Evolutionary conservation across 2,113 vertebrate species (phyloP).

Genomic region (Amphiprion percula): DNA sequence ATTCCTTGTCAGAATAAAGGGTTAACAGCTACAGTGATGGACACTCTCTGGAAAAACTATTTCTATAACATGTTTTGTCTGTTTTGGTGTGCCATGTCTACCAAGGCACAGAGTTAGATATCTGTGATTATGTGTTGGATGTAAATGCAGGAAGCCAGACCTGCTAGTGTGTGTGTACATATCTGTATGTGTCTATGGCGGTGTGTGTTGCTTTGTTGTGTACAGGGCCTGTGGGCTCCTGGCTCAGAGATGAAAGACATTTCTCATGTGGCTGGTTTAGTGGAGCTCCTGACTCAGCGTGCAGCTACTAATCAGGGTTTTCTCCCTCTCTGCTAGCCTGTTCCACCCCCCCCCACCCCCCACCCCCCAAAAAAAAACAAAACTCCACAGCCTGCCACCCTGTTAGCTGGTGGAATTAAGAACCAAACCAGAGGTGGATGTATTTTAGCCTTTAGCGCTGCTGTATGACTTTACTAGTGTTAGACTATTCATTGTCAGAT

Average conservation of each 20-base stretch:
- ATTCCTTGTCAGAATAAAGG: conserved; percentile 25
- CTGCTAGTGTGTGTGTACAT: conserved; percentile 8
- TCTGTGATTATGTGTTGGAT: conserved; percentile 52
- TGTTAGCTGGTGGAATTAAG: conserved; percentile 10
- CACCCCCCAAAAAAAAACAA: no score
- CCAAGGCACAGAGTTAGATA: neutral
- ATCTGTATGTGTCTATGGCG: conserved; percentile 43
- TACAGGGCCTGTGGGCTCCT: conserved; percentile 66
- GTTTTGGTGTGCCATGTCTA: conserved; percentile 25
- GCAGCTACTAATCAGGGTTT: conserved; percentile 72
- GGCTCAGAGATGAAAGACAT: conserved; percentile 74
- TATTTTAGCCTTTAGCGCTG: neutral
- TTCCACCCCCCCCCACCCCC: neutral
- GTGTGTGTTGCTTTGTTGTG: conserved; percentile 68
- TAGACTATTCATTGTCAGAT: neutral
- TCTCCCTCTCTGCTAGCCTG: conserved; percentile 43
- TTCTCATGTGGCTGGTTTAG: conserved; percentile 74
- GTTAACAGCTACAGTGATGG: conserved; percentile 15
- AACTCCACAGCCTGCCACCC: conserved; percentile 7
- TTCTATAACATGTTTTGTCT: conserved; percentile 6
- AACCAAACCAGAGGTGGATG: conserved; percentile 6
- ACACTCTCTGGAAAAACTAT: conserved; percentile 3
- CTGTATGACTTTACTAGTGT: neutral
- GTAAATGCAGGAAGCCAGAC: conserved; percentile 14
- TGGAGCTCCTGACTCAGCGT: conserved; percentile 72